These are phyloP conservation scores for Tautogolabrus adspersus DNA, from an alignment of 2,113 vertebrate species.

Conservation along the genomic window DNA sequence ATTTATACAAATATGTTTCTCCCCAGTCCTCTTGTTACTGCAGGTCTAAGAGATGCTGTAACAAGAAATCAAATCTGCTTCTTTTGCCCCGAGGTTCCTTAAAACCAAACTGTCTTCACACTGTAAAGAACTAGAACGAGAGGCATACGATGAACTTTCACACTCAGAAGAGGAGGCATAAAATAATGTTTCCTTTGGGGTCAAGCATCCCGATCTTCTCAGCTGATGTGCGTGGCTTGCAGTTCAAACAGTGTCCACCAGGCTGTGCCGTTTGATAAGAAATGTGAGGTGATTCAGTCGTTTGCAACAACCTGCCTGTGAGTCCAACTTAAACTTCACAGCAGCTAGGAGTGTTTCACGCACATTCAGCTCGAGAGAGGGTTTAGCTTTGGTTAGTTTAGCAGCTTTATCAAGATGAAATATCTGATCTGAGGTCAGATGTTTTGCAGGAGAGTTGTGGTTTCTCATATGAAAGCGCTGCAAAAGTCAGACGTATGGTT, in stretches of 20 bases:
- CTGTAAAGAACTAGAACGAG: too few relatives aligned
- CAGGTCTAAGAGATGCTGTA: too few relatives aligned
- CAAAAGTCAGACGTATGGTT: not conserved
- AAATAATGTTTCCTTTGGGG: too few relatives aligned
- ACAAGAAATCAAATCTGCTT: too few relatives aligned
- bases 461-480: not conserved
- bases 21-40: too few relatives aligned
- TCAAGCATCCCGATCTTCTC: not conserved
- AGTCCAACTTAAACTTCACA: not conserved
- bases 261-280: conserved; percentile 64
- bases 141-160: too few relatives aligned
- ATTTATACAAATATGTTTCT: too few relatives aligned
- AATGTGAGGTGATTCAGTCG: not conserved
- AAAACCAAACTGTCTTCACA: too few relatives aligned
- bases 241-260: conserved; percentile 56
- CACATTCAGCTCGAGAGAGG: not conserved
- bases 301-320: not conserved
- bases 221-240: not conserved
- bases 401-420: not conserved
- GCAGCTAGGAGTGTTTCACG: not conserved
- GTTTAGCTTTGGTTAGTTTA: conserved; percentile 4
- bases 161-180: too few relatives aligned
- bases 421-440: conserved; percentile 22
- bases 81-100: too few relatives aligned
- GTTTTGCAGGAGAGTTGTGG: not conserved